These are phyloP conservation scores for Craniophora ligustri DNA, from an alignment of 2,888 invertebrate genomes.

Conservation along the genomic window DNA sequence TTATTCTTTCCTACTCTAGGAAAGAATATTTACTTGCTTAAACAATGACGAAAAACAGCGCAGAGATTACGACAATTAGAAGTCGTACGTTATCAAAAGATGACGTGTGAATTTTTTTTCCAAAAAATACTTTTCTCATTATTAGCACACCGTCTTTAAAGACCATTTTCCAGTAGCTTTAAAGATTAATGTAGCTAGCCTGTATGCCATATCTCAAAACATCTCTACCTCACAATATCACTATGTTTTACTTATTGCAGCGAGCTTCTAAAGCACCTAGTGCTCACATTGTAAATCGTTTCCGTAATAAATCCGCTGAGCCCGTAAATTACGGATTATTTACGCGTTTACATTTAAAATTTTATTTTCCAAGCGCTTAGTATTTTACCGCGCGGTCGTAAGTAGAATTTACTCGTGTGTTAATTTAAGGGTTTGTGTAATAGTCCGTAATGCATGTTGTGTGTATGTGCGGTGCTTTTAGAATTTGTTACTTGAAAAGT, in stretches of 20 bases:
- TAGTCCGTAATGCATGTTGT: neutral
- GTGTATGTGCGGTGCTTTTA: neutral
- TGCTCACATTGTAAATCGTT: constrained; percentile 45
- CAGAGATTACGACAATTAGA: too few relatives aligned
- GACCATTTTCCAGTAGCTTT: too few relatives aligned
- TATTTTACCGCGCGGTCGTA: constrained; percentile 13
- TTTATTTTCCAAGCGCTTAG: constrained; percentile 25
- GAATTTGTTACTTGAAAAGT: neutral
- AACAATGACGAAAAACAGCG: too few relatives aligned
- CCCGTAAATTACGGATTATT: constrained; percentile 40
- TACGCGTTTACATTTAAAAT: constrained; percentile 25
- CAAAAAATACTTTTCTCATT: too few relatives aligned
- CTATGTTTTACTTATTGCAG: constrained; percentile 11
- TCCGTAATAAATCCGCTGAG: constrained; percentile 30
- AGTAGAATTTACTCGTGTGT: constrained; percentile 4
- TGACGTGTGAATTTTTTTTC: too few relatives aligned
- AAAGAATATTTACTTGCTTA: too few relatives aligned
- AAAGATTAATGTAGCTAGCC: neutral
- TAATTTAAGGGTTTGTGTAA: neutral
- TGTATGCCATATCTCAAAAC: neutral
- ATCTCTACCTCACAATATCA: neutral
- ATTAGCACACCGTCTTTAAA: too few relatives aligned
- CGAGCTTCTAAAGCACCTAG: constrained; percentile 11
- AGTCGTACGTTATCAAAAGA: too few relatives aligned
- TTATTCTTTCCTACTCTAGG: too few relatives aligned